Conservation (phyloP, 1,140 invertebrate genomes). For the Triops longicaudatus region DNA sequence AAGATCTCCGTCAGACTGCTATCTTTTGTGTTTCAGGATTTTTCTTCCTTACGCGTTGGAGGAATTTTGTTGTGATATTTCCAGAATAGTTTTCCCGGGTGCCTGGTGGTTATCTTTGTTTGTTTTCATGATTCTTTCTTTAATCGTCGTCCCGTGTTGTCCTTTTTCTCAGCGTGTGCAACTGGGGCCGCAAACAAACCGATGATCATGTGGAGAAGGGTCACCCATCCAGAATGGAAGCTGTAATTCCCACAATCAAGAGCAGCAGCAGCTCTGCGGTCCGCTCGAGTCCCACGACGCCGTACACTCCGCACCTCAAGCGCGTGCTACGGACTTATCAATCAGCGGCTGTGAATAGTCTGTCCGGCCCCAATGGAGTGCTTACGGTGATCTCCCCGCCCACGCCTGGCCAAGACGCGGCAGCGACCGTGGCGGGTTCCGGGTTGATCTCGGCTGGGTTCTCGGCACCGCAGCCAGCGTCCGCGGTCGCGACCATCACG, state of each 20-base stretch:
- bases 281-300: constrained; percentile 31
- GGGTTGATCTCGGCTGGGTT: not conserved
- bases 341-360: constrained; percentile 76
- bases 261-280: constrained; percentile 43
- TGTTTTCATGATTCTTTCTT: not conserved
- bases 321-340: constrained; percentile 90
- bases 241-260: not conserved
- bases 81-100: too few relatives aligned
- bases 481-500: constrained; percentile 28
- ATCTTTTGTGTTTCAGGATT: too few relatives aligned
- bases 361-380: constrained; percentile 74
- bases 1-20: not conserved
- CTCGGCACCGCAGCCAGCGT: not conserved
- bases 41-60: too few relatives aligned
- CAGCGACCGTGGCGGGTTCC: not conserved
- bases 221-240: not conserved
- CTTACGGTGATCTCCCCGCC: constrained; percentile 36
- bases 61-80: too few relatives aligned
- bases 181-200: not conserved
- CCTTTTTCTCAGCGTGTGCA: not conserved
- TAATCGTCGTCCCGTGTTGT: not conserved
- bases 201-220: not conserved
- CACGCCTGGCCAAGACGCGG: constrained; percentile 16
- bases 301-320: constrained; percentile 66
- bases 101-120: not conserved